Conservation (phyloP, 2,113 vertebrate species). For the Amia ocellicauda region DNA sequence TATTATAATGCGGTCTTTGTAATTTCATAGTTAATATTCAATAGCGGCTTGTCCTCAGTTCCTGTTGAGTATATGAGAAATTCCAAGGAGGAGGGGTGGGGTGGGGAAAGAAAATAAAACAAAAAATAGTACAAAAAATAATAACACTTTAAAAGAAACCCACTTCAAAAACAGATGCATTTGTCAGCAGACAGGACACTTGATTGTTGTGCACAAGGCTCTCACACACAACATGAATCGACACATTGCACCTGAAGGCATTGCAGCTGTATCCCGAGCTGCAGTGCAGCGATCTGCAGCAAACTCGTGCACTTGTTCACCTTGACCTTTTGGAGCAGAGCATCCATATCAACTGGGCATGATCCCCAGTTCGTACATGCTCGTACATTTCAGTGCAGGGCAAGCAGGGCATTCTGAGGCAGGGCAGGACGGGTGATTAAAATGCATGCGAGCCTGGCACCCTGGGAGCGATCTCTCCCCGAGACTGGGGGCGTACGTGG, state of each 20-base stretch:
- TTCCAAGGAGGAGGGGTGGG: slow-evolving; percentile 41
- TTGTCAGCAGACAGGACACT: slow-evolving; percentile 53
- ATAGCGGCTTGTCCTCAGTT: slow-evolving; percentile 69
- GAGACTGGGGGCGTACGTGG: not conserved
- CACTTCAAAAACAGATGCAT: slow-evolving; percentile 55
- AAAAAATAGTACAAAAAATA: slow-evolving; percentile 20
- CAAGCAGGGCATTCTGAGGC: slow-evolving; percentile 14
- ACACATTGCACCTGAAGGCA: slow-evolving; percentile 49
- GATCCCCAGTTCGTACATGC: not conserved
- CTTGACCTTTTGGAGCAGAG: slow-evolving; percentile 23
- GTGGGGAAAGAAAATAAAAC: slow-evolving; percentile 1
- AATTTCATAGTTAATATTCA: slow-evolving; percentile 80
- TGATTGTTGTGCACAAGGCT: slow-evolving; percentile 25
- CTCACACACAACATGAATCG: slow-evolving; percentile 38
- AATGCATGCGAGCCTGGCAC: not conserved
- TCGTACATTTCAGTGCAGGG: not conserved
- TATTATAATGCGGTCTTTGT: slow-evolving; percentile 77
- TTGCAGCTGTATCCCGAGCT: slow-evolving; percentile 15
- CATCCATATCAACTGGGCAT: not conserved
- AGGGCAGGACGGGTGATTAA: not conserved
- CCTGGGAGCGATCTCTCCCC: too few species aligned
- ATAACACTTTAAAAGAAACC: slow-evolving; percentile 35
- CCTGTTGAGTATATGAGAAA: slow-evolving; percentile 60
- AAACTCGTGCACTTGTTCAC: slow-evolving; percentile 30
- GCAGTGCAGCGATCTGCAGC: not conserved